Percentiles rank a stretch among this genome's conserved stretches.
phyloP scores from a whole-genome alignment of 1,140 invertebrate species.

The Pseudoatta argentina region DNA sequence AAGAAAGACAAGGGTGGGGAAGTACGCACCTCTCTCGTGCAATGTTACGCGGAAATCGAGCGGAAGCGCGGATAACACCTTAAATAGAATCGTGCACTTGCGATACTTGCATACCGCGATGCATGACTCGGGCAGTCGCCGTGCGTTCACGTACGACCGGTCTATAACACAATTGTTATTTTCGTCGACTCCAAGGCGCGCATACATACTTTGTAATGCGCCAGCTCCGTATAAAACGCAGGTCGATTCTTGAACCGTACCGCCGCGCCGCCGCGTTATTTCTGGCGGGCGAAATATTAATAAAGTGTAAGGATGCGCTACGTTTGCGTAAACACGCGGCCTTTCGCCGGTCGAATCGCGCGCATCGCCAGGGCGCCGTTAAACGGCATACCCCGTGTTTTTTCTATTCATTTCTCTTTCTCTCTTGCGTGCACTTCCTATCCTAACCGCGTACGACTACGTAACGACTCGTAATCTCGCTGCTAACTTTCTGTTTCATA shows the following conservation, averaged over 20 bases:
- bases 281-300: conserved; percentile 73
- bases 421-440: not conserved
- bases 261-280: conserved; percentile 57
- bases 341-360: conserved; percentile 52
- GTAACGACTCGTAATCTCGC: conserved; percentile 30
- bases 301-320: conserved; percentile 71
- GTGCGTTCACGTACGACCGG: not conserved
- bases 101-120: conserved; percentile 8
- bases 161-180: conserved; percentile 73
- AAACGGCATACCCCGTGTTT: not conserved
- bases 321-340: conserved; percentile 63
- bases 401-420: conserved; percentile 12
- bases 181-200: conserved; percentile 60
- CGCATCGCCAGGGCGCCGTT: conserved; percentile 26
- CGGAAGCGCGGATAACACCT: conserved; percentile 41
- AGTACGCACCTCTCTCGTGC: not conserved
- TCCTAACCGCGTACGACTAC: not conserved
- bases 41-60: conserved; percentile 49
- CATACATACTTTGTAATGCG: conserved; percentile 62
- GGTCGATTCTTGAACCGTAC: conserved; percentile 70
- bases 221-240: conserved; percentile 56
- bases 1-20: not conserved
- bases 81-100: conserved; percentile 29
- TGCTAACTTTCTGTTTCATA: conserved; percentile 33
- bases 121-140: conserved; percentile 16